phyloP scores from a whole-genome alignment of 2,797 vertebrate species.

The Onychomys leucogaster region DNA sequence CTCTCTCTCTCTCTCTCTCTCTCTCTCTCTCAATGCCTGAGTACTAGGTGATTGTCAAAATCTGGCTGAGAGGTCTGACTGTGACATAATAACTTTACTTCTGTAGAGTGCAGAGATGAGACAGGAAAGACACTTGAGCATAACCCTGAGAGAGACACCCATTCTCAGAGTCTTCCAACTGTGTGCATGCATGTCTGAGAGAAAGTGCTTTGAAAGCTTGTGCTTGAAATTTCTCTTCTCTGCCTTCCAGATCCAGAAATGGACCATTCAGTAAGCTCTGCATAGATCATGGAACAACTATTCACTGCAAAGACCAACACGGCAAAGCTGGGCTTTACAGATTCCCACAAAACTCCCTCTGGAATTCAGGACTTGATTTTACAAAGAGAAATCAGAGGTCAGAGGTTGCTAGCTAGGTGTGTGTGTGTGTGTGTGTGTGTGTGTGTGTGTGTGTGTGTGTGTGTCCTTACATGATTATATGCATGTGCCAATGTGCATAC shows the following conservation, averaged over 20 bases:
- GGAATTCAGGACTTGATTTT: background rate
- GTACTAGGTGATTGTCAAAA: background rate
- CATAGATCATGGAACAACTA: background rate
- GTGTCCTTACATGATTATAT: background rate
- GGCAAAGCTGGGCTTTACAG: background rate
- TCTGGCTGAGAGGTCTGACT: background rate
- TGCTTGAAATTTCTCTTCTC: background rate
- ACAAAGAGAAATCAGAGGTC: background rate
- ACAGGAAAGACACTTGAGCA: background rate
- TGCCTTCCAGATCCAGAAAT: background rate
- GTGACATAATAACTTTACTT: background rate
- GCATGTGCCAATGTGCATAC: background rate
- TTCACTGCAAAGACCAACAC: background rate
- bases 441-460: background rate
- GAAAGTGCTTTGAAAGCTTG: background rate
- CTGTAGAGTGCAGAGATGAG: background rate
- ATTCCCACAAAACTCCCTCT: background rate
- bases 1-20: background rate
- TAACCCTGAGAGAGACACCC: background rate
- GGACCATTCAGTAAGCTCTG: background rate
- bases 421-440: background rate
- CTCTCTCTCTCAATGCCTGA: background rate
- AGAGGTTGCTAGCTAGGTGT: background rate
- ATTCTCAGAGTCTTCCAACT: background rate
- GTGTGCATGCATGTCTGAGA: too few relatives aligned